phyloP scores from a whole-genome alignment of 2,888 invertebrate genomes.

The Scotopteryx bipunctaria region DNA sequence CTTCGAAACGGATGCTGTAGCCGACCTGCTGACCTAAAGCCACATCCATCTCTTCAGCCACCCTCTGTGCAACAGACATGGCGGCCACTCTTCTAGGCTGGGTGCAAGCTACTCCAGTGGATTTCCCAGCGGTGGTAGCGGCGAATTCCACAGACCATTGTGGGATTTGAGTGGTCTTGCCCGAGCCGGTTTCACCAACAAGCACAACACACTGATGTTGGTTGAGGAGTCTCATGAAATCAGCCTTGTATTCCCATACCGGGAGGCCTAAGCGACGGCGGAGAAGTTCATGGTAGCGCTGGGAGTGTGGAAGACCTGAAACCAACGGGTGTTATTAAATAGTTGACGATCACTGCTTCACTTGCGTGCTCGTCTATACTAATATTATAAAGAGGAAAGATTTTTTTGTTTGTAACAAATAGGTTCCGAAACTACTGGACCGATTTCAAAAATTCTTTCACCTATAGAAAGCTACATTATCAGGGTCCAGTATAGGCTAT shows the following conservation, averaged over 20 bases:
- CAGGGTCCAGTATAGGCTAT: no score
- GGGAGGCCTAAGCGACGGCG: constrained; percentile 95
- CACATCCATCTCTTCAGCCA: constrained; percentile 99
- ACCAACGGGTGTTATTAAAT: no score
- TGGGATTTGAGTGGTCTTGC: constrained; percentile 99
- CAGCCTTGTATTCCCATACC: constrained; percentile 98
- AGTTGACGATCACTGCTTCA: no score
- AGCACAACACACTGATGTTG: constrained; percentile 97
- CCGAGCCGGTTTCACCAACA: constrained; percentile 99
- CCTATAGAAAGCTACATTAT: no score
- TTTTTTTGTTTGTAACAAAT: no score
- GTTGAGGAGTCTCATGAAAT: constrained; percentile 96
- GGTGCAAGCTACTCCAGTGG: constrained; percentile 93
- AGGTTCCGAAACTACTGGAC: no score
- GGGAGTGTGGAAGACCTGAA: constrained; percentile 90
- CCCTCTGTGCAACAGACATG: constrained; percentile 99
- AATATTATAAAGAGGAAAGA: no score
- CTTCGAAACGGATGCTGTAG: constrained; percentile 97
- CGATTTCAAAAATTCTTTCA: no score
- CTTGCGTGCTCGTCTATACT: no score
- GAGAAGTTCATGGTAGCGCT: constrained; percentile 93
- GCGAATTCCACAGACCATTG: constrained; percentile 83
- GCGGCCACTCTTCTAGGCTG: constrained; percentile 99
- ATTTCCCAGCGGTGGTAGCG: constrained; percentile 62
- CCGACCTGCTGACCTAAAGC: constrained; percentile 86